A percentile compares a stretch with the other conserved stretches of the same genome.
phyloP scores from a whole-genome alignment of 2,888 invertebrate species.

The Lasiommata megera region DNA sequence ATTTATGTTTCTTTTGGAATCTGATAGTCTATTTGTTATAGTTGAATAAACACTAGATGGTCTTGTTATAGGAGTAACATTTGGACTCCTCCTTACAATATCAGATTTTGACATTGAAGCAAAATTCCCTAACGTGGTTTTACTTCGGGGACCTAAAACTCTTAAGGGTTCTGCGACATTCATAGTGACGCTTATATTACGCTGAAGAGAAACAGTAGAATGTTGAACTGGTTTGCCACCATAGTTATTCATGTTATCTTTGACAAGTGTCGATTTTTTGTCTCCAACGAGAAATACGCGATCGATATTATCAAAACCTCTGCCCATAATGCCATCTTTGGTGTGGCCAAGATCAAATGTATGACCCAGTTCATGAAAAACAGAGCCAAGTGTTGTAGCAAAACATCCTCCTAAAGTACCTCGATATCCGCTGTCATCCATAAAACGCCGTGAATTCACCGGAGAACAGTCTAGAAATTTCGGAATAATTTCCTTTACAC shows the following conservation, averaged over 20 bases:
- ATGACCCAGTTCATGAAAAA: slow-evolving; percentile 96
- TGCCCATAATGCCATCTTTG: slow-evolving; percentile 94
- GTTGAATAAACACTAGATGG: slow-evolving; percentile 75
- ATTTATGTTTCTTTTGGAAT: slow-evolving; percentile 68
- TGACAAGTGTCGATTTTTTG: slow-evolving; percentile 62
- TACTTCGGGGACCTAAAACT: slow-evolving; percentile 76
- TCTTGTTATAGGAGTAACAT: slow-evolving; percentile 76
- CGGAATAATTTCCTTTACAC: slow-evolving; percentile 84
- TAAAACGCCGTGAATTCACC: slow-evolving; percentile 86
- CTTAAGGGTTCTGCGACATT: slow-evolving; percentile 80
- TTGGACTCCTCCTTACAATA: slow-evolving; percentile 71
- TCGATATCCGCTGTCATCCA: slow-evolving; percentile 96
- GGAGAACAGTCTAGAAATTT: slow-evolving; percentile 74
- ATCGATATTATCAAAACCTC: slow-evolving; percentile 92
- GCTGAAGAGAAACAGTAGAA: slow-evolving; percentile 81
- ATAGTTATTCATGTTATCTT: slow-evolving; percentile 81
- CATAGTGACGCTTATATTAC: slow-evolving; percentile 83
- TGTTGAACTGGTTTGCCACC: slow-evolving; percentile 83
- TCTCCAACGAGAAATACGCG: slow-evolving; percentile 86
- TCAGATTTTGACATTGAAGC: slow-evolving; percentile 71
- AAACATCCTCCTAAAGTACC: slow-evolving; percentile 93
- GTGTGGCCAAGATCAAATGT: slow-evolving; percentile 97
- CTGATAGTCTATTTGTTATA: slow-evolving; percentile 68
- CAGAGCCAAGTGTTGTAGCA: slow-evolving; percentile 94
- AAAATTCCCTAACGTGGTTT: slow-evolving; percentile 77